Evolutionary conservation across 2,888 invertebrate genomes (phyloP).

Genomic region (Eurytoma adleriae): DNA sequence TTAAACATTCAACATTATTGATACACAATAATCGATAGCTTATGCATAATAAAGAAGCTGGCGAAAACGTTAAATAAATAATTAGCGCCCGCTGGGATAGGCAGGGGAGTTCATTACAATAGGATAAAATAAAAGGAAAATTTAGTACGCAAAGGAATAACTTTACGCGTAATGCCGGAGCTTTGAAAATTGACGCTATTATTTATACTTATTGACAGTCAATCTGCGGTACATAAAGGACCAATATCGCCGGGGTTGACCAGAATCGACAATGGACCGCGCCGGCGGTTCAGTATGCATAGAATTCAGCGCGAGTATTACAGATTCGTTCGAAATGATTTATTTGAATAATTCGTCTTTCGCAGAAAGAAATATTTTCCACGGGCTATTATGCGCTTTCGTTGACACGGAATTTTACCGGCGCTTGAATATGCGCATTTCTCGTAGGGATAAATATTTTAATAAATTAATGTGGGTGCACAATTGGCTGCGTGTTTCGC

Average conservation of each 20-base stretch:
- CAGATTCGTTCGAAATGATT: conserved; percentile 28
- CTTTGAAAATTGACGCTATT: conserved; percentile 32
- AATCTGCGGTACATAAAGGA: conserved; percentile 30
- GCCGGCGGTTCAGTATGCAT: conserved; percentile 43
- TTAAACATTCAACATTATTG: no score
- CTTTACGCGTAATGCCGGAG: conserved; percentile 1
- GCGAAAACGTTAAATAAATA: no score
- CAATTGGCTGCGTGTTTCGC: no score
- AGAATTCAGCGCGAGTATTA: conserved; percentile 42
- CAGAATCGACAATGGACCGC: conserved; percentile 30
- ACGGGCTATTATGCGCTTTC: conserved; percentile 4
- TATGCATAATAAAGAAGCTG: no score
- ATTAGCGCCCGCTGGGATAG: no score
- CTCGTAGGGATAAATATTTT: neutral
- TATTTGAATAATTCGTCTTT: conserved; percentile 50
- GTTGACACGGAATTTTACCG: conserved; percentile 2
- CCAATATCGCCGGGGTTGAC: conserved; percentile 33
- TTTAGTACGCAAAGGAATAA: neutral
- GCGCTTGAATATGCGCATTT: neutral
- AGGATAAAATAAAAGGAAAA: neutral
- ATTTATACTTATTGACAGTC: conserved; percentile 34
- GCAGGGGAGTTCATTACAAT: no score
- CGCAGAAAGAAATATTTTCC: conserved; percentile 28
- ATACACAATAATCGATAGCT: no score
- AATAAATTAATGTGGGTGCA: neutral